These are phyloP conservation scores for Eciton burchellii DNA, from an alignment of 1,140 invertebrate species.

Conservation along the genomic window DNA sequence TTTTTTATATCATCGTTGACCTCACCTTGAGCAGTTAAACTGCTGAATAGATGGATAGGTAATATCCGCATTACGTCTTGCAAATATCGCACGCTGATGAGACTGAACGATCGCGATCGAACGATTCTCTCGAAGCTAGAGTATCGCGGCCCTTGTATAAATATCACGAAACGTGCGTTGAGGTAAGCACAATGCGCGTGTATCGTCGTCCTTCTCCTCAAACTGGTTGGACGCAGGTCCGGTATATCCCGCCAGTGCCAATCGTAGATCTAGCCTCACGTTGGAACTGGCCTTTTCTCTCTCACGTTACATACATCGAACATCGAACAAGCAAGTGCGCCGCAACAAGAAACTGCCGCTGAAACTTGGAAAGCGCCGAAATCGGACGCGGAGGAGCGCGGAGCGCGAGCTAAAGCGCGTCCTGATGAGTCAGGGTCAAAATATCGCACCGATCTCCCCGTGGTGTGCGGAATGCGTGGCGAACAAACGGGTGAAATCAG, in stretches of 20 bases:
- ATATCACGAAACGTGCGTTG: conserved; percentile 13
- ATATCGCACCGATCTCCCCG: conserved; percentile 47
- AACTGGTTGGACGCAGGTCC: neutral
- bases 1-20: conserved; percentile 32
- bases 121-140: neutral
- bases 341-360: too few species aligned
- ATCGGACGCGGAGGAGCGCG: too few species aligned
- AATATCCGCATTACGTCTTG: neutral
- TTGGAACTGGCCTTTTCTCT: too few species aligned
- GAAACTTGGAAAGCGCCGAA: too few species aligned
- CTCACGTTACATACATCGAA: too few species aligned
- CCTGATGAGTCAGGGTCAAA: conserved; percentile 32
- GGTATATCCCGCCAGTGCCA: neutral
- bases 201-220: neutral
- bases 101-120: neutral
- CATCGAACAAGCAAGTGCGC: too few species aligned
- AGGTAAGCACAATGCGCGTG: neutral
- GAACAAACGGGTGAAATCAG: conserved; percentile 81
- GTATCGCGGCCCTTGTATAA: neutral
- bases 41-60: conserved; percentile 31
- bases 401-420: too few species aligned
- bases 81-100: neutral
- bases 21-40: conserved; percentile 9
- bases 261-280: too few species aligned
- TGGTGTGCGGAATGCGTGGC: conserved; percentile 46